These are phyloP conservation scores for Triops longicaudatus DNA, from an alignment of 1,140 invertebrate species.

Conservation along the genomic window DNA sequence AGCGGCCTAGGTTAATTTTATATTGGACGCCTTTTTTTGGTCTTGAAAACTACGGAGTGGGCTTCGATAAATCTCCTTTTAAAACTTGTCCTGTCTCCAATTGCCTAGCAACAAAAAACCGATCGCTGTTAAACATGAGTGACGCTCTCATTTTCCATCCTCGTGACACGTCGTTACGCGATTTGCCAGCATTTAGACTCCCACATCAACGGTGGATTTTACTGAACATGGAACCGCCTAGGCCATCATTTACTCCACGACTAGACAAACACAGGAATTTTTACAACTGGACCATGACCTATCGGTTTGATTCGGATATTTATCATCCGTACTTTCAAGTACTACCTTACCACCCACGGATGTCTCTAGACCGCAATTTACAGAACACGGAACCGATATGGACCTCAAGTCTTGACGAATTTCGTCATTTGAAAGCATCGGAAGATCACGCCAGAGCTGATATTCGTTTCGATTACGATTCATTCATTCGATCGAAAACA, in stretches of 20 bases:
- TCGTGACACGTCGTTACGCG: not conserved
- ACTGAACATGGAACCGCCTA: conserved; percentile 19
- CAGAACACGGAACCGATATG: not conserved
- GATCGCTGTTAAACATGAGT: not conserved
- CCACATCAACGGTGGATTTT: conserved; percentile 20
- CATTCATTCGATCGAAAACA: conserved; percentile 3
- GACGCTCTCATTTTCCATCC: conserved; percentile 21
- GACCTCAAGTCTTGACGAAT: not conserved
- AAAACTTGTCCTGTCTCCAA: not conserved
- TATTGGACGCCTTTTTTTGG: not conserved
- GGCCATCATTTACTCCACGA: not conserved
- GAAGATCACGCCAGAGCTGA: not conserved
- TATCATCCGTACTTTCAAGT: conserved; percentile 15
- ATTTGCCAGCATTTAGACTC: not conserved
- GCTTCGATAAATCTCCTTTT: not conserved
- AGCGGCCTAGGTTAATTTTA: not conserved
- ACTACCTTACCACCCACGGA: not conserved
- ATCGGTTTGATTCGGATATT: conserved; percentile 5
- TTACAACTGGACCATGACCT: conserved; percentile 21
- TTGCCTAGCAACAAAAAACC: not conserved
- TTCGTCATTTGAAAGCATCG: not conserved
- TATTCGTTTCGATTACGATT: not conserved
- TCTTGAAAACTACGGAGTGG: not conserved
- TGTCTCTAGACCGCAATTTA: not conserved
- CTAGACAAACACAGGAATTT: not conserved